Percentiles rank a stretch among this genome's conserved stretches.
Conservation (phyloP, 1,140 invertebrate genomes). For the Bombus terrestris region DNA sequence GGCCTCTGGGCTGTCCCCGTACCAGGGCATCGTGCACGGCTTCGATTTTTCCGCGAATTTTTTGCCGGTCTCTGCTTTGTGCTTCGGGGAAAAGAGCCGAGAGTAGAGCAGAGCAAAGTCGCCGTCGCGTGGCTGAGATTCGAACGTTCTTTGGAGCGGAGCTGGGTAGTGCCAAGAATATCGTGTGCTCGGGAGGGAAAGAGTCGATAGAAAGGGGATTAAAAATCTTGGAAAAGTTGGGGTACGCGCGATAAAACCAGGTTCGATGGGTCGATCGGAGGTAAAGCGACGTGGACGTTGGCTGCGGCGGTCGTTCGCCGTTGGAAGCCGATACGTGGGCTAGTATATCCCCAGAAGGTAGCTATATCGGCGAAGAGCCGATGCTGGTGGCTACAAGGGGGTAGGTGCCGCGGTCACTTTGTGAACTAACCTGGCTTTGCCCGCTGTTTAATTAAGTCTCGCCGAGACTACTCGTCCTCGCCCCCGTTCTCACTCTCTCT, state of each 20-base stretch:
- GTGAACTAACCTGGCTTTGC: slow-evolving; percentile 82
- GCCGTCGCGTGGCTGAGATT: slow-evolving; percentile 1
- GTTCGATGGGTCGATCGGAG: slow-evolving; percentile 22
- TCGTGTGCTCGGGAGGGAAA: neutral
- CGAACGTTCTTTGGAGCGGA: slow-evolving; percentile 24
- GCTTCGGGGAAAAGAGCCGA: neutral
- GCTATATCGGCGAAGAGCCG: slow-evolving; percentile 60
- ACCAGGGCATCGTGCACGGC: slow-evolving; percentile 22
- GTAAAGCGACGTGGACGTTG: slow-evolving; percentile 7
- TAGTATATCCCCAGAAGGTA: slow-evolving; percentile 55
- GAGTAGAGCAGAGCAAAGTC: neutral
- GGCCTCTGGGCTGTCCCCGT: neutral
- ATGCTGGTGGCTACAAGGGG: slow-evolving; percentile 62
- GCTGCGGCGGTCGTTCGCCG: slow-evolving; percentile 16
- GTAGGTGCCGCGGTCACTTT: slow-evolving; percentile 81
- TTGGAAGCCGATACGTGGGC: slow-evolving; percentile 50
- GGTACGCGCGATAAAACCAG: neutral
- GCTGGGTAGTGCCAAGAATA: slow-evolving; percentile 24
- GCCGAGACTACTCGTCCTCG: slow-evolving; percentile 77
- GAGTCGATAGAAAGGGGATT: neutral
- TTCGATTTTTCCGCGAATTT: slow-evolving; percentile 24
- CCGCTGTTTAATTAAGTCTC: slow-evolving; percentile 83
- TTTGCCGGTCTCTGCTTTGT: slow-evolving; percentile 1
- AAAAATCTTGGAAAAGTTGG: slow-evolving; percentile 20
- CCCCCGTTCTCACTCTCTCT: slow-evolving; percentile 36